These are phyloP conservation scores for Rhabdornis inornatus DNA, from an alignment of 2,113 vertebrate genomes.

Conservation along the genomic window DNA sequence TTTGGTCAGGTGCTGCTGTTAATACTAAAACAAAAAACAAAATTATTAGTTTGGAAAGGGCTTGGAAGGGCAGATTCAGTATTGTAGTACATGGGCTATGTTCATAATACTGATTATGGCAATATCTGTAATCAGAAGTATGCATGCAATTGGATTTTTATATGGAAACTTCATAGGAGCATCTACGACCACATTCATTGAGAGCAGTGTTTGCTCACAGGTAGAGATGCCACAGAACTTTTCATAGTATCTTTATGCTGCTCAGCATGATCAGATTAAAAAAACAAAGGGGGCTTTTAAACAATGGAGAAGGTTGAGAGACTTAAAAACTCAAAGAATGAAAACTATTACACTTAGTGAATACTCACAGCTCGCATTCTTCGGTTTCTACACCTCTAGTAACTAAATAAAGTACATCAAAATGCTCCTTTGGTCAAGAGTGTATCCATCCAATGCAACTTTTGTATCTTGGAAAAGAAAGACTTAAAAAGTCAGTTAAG, in stretches of 20 bases:
- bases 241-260: neutral
- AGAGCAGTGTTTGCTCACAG: neutral
- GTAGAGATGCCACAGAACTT: neutral
- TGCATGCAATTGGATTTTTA: neutral
- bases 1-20: neutral
- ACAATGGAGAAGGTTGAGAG: neutral
- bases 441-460: fast-evolving
- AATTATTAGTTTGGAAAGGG: neutral
- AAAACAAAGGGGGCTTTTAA: neutral
- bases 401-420: neutral
- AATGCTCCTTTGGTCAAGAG: neutral
- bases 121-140: neutral
- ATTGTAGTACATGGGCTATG: neutral
- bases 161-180: neutral
- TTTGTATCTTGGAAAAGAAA: neutral
- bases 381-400: neutral
- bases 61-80: neutral
- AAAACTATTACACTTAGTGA: neutral
- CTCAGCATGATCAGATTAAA: fast-evolving
- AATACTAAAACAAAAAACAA: neutral
- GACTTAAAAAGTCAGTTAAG: neutral
- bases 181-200: fast-evolving
- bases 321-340: neutral
- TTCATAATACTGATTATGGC: fast-evolving
- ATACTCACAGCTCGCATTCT: neutral